These are phyloP conservation scores for Chionomys nivalis DNA, from an alignment of 2,113 vertebrate genomes.

Conservation along the genomic window DNA sequence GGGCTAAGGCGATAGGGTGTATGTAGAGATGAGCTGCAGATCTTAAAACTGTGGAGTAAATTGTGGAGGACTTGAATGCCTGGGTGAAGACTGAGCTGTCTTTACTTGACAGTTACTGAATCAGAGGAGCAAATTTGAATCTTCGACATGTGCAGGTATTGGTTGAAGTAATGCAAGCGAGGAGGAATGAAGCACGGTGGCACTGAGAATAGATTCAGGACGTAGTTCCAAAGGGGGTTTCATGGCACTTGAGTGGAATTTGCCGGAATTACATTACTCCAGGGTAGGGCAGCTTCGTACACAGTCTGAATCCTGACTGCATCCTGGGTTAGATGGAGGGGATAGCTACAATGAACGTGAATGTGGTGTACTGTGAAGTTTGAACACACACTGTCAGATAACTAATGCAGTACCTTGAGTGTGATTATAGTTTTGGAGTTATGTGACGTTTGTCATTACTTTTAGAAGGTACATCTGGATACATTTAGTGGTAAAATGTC, in stretches of 20 bases:
- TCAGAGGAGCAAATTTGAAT: background rate
- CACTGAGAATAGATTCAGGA: slow-evolving; percentile 26
- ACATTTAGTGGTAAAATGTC: background rate
- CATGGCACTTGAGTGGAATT: background rate
- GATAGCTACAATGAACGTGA: background rate
- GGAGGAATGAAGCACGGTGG: background rate
- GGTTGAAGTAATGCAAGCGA: background rate
- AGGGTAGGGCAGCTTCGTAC: background rate
- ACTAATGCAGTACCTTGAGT: slow-evolving; percentile 10
- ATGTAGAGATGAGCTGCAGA: background rate
- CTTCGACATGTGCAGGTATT: background rate
- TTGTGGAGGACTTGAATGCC: background rate
- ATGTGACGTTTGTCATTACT: background rate
- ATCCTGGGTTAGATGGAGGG: background rate
- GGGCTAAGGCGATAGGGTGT: background rate
- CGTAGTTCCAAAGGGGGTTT: background rate
- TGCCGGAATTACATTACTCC: background rate
- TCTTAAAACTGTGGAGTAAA: background rate
- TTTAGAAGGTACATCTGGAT: background rate
- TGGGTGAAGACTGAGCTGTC: background rate
- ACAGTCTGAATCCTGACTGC: background rate
- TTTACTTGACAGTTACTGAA: background rate
- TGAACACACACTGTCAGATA: slow-evolving; percentile 6
- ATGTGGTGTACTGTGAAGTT: background rate
- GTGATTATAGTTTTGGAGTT: background rate